These are phyloP conservation scores for Myotis findleyi DNA, from an alignment of 2,797 vertebrate genomes.

Conservation along the genomic window DNA sequence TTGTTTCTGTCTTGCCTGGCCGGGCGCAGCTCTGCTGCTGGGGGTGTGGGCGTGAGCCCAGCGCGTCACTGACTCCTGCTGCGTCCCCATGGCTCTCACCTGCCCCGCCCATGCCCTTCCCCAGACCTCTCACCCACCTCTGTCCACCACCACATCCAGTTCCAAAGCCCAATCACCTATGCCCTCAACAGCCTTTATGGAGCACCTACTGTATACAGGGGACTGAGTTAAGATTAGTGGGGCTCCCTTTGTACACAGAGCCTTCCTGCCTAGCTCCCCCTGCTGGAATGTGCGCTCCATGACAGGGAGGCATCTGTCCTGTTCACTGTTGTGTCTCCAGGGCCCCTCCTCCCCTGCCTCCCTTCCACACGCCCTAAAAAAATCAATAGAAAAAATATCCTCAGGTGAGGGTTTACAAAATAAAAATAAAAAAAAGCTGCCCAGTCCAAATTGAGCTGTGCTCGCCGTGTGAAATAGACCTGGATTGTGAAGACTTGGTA, in stretches of 20 bases:
- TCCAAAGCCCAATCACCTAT: not conserved
- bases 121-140: not conserved
- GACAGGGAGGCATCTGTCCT: too few relatives aligned
- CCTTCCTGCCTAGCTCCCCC: not conserved
- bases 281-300: too few relatives aligned
- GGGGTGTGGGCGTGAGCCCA: not conserved
- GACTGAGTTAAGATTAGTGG: rapidly evolving
- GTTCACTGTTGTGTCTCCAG: too few relatives aligned
- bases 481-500: not conserved
- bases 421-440: too few relatives aligned
- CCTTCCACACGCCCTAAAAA: too few relatives aligned
- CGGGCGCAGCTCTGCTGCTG: not conserved
- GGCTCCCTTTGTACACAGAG: not conserved
- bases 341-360: too few relatives aligned
- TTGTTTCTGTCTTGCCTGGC: not conserved
- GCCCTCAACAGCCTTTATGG: not conserved
- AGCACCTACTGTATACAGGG: not conserved
- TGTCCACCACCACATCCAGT: not conserved
- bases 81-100: not conserved
- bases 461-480: not conserved
- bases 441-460: not conserved
- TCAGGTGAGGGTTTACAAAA: too few relatives aligned
- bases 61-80: not conserved
- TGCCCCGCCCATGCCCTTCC: not conserved
- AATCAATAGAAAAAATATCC: too few relatives aligned